Percentiles rank a stretch among this genome's conserved stretches.
Conservation (phyloP, 37 sponge, comb jelly and placozoan genomes). For the Spongilla lacustris region DNA sequence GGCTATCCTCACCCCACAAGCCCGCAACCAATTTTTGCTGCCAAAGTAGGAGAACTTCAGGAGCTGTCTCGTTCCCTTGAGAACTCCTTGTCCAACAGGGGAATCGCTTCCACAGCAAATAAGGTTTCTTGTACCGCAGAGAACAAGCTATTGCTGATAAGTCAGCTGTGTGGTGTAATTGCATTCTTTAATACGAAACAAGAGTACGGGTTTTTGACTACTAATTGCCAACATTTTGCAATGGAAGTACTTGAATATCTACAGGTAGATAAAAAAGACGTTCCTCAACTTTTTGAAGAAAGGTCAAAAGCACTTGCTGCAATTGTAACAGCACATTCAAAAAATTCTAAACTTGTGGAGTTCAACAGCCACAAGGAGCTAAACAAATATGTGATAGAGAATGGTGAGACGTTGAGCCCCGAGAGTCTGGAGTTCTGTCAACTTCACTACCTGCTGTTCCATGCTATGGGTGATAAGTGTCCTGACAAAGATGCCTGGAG, state of each 20-base stretch:
- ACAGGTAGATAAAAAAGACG: not conserved
- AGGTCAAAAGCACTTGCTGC: not conserved
- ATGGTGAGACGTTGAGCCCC: not conserved
- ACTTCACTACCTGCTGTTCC: conserved; percentile 28
- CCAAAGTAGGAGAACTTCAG: no score
- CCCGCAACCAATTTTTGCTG: no score
- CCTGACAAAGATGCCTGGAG: conserved; percentile 6
- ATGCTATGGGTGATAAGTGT: conserved; percentile 9
- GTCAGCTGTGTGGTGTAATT: conserved; percentile 4
- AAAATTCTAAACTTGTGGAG: not conserved
- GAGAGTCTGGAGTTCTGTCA: conserved; percentile 20
- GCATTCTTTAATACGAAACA: conserved; percentile 10
- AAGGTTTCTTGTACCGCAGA: not conserved
- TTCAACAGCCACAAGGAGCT: not conserved
- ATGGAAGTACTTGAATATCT: conserved; percentile 4
- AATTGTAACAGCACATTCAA: not conserved
- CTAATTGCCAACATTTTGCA: conserved; percentile 48
- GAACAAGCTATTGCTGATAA: not conserved
- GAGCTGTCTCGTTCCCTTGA: not conserved
- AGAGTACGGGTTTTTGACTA: not conserved
- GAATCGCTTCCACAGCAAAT: no score
- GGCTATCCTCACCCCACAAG: not conserved
- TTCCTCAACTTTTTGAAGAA: not conserved
- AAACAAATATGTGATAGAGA: not conserved
- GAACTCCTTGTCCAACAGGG: no score